Evolutionary conservation across 2,113 vertebrate genomes (phyloP).

Genomic region (Phalacrocorax brasilianus): DNA sequence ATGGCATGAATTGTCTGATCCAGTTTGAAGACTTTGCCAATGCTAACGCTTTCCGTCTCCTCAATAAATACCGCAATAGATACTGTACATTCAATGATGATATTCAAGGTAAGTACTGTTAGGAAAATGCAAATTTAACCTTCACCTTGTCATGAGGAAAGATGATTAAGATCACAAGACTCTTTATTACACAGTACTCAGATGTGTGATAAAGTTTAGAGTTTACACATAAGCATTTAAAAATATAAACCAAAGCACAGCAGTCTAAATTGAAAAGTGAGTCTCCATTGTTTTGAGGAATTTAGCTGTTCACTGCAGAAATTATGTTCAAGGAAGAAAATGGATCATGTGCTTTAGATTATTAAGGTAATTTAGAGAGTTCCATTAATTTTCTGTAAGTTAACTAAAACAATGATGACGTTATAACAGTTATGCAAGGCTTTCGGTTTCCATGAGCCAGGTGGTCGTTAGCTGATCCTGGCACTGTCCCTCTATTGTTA

Average conservation of each 20-base stretch:
- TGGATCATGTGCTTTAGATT: background rate
- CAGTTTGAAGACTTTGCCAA: conserved; percentile 99
- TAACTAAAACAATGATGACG: background rate
- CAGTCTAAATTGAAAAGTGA: background rate
- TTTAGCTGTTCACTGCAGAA: background rate
- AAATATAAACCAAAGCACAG: background rate
- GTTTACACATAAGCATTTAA: background rate
- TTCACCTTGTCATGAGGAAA: background rate
- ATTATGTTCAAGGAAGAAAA: background rate
- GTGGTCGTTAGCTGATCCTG: background rate
- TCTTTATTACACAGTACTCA: background rate
- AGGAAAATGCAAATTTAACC: background rate
- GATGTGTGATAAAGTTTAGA: background rate
- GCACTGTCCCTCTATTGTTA: background rate
- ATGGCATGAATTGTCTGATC: conserved; percentile 93
- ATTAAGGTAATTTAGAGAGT: background rate
- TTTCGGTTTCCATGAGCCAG: background rate
- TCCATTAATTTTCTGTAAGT: background rate
- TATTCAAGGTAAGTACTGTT: conserved; percentile 86
- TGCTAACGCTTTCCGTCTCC: conserved; percentile 92
- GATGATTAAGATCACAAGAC: background rate
- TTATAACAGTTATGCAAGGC: background rate
- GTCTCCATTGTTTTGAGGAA: background rate
- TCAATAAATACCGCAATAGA: conserved; percentile 91
- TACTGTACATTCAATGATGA: conserved; percentile 98